Conservation (phyloP, 2,797 vertebrate genomes). For the Salarias fasciatus region DNA sequence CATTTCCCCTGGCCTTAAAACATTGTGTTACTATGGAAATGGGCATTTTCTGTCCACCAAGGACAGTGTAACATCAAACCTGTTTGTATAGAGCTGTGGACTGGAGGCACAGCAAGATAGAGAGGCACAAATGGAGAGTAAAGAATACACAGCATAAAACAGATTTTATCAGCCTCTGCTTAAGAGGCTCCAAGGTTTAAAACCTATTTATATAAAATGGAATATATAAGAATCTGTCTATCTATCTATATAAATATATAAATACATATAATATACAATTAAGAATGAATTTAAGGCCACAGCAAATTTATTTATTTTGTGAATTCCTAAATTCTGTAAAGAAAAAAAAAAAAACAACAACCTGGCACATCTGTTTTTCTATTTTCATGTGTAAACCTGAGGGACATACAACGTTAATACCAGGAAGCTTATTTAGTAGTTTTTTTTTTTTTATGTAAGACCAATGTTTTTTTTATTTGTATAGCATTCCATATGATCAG, state of each 20-base stretch:
- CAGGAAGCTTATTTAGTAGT: constrained; percentile 63
- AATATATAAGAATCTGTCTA: constrained; percentile 65
- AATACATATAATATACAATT: constrained; percentile 72
- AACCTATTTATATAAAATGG: constrained; percentile 80
- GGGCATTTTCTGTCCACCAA: constrained; percentile 78
- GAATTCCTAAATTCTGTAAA: constrained; percentile 85
- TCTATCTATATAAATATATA: constrained; percentile 56
- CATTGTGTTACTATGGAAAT: constrained; percentile 79
- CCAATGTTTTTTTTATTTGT: constrained; percentile 66
- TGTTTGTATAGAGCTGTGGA: constrained; percentile 75
- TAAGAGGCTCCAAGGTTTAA: constrained; percentile 58
- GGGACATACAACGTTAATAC: constrained; percentile 75
- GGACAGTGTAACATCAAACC: constrained; percentile 72
- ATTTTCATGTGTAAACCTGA: constrained; percentile 79
- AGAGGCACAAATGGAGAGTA: constrained; percentile 59
- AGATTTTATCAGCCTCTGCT: constrained; percentile 66
- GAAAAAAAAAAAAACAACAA: too few species aligned
- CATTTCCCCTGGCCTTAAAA: constrained; percentile 71
- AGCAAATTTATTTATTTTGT: constrained; percentile 87
- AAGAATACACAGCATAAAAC: constrained; percentile 54
- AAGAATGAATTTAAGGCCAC: constrained; percentile 82
- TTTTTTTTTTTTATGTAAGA: constrained; percentile 69
- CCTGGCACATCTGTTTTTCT: constrained; percentile 78
- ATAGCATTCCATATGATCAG: constrained; percentile 75
- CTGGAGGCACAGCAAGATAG: constrained; percentile 57